Evolutionary conservation across 1,140 invertebrate genomes (phyloP), one percentile per base, ranked within the genome.

Genomic region (Kradibia gibbosae): DNA sequence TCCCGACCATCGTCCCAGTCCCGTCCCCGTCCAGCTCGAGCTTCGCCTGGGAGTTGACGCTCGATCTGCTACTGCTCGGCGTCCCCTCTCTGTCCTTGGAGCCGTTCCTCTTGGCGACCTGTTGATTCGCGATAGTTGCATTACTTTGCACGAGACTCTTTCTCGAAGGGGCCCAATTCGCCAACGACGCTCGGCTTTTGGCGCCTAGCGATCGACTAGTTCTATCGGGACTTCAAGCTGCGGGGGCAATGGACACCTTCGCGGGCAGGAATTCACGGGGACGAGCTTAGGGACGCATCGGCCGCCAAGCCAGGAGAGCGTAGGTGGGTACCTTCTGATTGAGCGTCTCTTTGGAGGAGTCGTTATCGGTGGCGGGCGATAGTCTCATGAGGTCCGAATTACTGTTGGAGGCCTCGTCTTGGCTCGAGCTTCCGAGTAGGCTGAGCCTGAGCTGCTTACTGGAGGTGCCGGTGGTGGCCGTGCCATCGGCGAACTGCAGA

Each of bases 381-480:
- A 91, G 31, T 39, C 90, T 85, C 0, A 88, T 90, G 0, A 87
- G 67, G 8, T 90, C 90, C 0, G 90, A 90, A 53, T 87, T 89
- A 65, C 88, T 90, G 36, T 89, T 89, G 15, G 86, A 89, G 8
- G 82, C 87, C 3, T 91, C 90, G 71, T 91, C 90, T 55, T 91
- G 90, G 15, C 90, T 91, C 28, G 88, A 79, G 65, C 88, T 89
- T 4, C 90, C 90, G 5, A 67, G 36, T 45, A 89, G 83, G 13
- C 84, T 87, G 8, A 91, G 71, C 45, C 87, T 86, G 10, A 90
- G 83, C 42, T 89, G 86, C 55, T 90, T 91, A 0, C 86, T 65
- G 3, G 86, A 85, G 20, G 72, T 42, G 8, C 1, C 7, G 31
- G n/a, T 22, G 31, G n/a, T 22, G 28, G 13, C 36, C 25, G 31